phyloP scores from a whole-genome alignment of 2,797 vertebrate genomes.

The Enteromius anoplus region DNA sequence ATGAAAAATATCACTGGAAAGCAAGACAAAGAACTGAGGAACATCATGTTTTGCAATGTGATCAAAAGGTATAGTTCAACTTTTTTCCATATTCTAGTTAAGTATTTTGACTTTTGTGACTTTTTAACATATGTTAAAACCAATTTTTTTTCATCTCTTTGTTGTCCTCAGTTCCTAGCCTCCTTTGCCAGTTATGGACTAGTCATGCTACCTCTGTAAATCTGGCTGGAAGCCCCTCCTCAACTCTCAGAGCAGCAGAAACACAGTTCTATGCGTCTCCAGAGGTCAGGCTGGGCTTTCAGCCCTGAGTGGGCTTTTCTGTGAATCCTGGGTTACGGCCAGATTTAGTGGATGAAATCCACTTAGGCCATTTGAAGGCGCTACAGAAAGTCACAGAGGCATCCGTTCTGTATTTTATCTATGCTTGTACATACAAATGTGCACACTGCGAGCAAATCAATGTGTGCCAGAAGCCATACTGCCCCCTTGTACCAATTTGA shows the following conservation, averaged over 20 bases:
- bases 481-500: slow-evolving; percentile 71
- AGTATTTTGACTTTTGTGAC: background rate
- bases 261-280: slow-evolving; percentile 35
- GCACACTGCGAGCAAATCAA: slow-evolving; percentile 47
- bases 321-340: slow-evolving; percentile 55
- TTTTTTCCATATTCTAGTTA: background rate
- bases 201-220: slow-evolving; percentile 35
- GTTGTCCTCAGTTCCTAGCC: slow-evolving; percentile 5
- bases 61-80: background rate
- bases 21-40: background rate
- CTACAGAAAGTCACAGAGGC: slow-evolving; percentile 30
- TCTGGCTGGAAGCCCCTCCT: slow-evolving; percentile 35
- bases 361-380: slow-evolving; percentile 62
- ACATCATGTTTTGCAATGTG: background rate
- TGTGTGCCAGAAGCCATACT: slow-evolving; percentile 63
- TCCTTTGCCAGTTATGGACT: slow-evolving; percentile 16
- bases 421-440: slow-evolving; percentile 36
- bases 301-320: slow-evolving; percentile 56
- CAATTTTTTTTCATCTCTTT: background rate
- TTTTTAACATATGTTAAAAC: background rate
- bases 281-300: slow-evolving; percentile 46
- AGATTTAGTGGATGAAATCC: slow-evolving; percentile 55
- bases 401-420: slow-evolving; percentile 35
- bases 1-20: background rate
- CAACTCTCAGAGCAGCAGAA: slow-evolving; percentile 25